These are phyloP conservation scores for Herpailurus yagouaroundi DNA, from an alignment of 2,113 vertebrate species.

Conservation along the genomic window DNA sequence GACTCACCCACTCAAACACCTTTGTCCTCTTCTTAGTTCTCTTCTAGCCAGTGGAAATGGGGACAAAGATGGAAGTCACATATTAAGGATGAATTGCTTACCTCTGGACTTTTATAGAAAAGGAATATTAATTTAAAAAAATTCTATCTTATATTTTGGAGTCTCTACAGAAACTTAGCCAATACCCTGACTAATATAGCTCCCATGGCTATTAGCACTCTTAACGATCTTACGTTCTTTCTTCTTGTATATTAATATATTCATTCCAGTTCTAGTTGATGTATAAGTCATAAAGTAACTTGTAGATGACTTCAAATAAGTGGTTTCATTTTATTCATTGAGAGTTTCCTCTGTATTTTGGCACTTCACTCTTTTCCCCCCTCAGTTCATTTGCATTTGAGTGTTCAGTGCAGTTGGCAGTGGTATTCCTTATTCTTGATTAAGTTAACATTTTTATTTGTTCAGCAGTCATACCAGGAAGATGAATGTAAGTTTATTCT, in stretches of 20 bases:
- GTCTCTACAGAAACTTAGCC: neutral
- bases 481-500: neutral
- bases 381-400: neutral
- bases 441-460: neutral
- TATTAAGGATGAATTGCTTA: neutral
- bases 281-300: neutral
- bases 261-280: neutral
- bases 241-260: neutral
- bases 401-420: neutral
- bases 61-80: neutral
- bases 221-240: neutral
- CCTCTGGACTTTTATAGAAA: neutral
- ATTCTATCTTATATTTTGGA: neutral
- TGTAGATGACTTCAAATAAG: neutral
- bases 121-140: neutral
- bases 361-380: too few relatives aligned
- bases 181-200: neutral
- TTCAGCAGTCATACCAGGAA: neutral
- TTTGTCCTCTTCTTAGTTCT: neutral
- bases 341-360: neutral
- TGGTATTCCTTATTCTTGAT: neutral
- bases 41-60: neutral
- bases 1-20: neutral
- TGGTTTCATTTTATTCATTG: neutral
- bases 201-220: neutral